Percentiles rank a stretch among this genome's conserved stretches.
Conservation (phyloP, 2,797 vertebrate genomes). For the Darevskia mixta region DNA sequence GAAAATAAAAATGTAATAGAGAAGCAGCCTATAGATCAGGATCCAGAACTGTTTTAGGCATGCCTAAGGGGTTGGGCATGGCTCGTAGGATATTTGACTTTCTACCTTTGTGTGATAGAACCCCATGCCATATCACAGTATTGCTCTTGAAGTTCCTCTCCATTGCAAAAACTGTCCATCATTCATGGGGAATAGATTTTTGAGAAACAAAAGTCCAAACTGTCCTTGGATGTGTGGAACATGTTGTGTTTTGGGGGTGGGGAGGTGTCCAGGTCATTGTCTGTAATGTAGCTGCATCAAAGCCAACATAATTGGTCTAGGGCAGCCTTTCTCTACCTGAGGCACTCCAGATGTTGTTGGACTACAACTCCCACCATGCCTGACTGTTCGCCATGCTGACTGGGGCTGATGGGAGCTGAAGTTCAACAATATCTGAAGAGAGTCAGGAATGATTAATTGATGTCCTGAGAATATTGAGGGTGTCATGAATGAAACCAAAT, state of each 20-base stretch:
- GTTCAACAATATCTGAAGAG: no score
- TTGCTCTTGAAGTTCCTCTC: not conserved
- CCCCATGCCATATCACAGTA: not conserved
- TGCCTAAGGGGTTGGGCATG: not conserved
- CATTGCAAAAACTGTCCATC: not conserved
- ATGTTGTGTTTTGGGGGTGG: not conserved
- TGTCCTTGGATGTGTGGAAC: not conserved
- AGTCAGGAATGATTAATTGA: not conserved
- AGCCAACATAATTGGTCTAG: not conserved
- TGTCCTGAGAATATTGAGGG: not conserved
- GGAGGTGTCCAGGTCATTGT: not conserved
- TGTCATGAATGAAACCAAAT: constrained; percentile 7
- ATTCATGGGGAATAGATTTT: not conserved
- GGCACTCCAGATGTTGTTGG: no score
- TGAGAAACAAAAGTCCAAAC: not conserved
- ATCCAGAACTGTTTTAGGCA: no score
- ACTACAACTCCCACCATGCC: no score
- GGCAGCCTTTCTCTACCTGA: no score
- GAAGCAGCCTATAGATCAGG: not conserved
- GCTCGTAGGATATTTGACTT: not conserved
- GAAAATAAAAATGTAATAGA: not conserved
- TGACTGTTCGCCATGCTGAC: no score
- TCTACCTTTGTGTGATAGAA: not conserved
- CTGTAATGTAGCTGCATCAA: not conserved
- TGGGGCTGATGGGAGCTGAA: no score